phyloP scores from a whole-genome alignment of 2,113 vertebrate species.

The Pantherophis guttatus region DNA sequence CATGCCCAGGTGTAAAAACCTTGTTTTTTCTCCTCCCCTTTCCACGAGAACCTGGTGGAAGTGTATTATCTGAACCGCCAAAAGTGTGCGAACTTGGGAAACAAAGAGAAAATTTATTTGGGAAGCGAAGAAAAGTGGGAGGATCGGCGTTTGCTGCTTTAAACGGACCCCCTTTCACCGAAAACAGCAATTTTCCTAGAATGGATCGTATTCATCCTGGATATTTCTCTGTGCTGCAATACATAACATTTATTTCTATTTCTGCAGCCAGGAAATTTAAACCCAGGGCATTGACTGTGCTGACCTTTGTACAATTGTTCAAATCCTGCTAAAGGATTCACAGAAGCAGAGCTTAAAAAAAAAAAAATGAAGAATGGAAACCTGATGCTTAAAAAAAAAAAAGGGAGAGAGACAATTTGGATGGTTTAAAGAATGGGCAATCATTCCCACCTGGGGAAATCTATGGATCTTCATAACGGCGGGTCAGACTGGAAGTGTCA shows the following conservation, averaged over 20 bases:
- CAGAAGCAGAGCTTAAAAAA: not conserved
- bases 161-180: fast-evolving
- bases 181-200: not conserved
- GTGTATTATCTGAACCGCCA: not conserved
- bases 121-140: not conserved
- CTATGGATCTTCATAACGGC: not conserved
- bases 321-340: not conserved
- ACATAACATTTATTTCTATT: not conserved
- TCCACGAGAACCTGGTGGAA: not conserved
- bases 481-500: not conserved
- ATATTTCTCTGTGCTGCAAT: not conserved
- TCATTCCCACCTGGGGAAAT: not conserved
- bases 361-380: not conserved
- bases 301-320: not conserved
- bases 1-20: too few relatives aligned
- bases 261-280: not conserved
- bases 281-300: not conserved
- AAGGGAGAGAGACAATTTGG: not conserved
- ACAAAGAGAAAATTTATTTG: not conserved
- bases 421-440: not conserved
- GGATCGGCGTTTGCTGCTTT: not conserved
- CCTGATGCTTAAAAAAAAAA: not conserved
- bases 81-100: not conserved
- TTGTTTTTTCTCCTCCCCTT: not conserved
- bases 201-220: not conserved